Evolutionary conservation across 2,888 invertebrate species (phyloP), one percentile per base, ranked within the genome.

Genomic region (Hydroisotoma schaefferi): DNA sequence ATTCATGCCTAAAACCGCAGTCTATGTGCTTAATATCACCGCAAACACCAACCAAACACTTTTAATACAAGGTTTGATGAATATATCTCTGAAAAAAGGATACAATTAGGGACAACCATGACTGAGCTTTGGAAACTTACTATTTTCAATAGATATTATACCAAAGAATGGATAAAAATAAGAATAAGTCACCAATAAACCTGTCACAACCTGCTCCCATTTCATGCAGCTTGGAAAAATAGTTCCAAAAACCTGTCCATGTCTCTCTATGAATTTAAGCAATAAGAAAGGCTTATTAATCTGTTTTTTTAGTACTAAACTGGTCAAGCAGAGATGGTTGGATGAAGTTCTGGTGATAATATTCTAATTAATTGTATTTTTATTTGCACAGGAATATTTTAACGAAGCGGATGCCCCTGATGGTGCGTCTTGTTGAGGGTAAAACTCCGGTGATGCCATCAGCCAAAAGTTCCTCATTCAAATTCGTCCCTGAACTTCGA

Each of bases 381-480:
- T 54, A n/a, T 47, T 48, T 49, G 55, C 59, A 10, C 52, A 86
- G 87, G 75, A 93, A 91, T 74, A 81, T 95, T 69, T 79, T 94
- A 57, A 86, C 87, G 69, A 95, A 94, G 78, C 83, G 94, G 69
- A 83, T 95, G 79, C 95, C 95, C 27, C 82, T 95, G 69, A 93
- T 93, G 68, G 94, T 95, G 18, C 84, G 94, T 74, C 81, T 94
- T 74, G 93, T 94, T 3, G 90, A 93, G 75, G 94, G 94, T 28
- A 87, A 88, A 54, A 86, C 89, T 38, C 94, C 94, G 1, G 82
- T 89, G 76, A 61, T 64, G 59, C 55, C 68, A 5, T 89, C 90
- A 0, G 78, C 90, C 20, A 90, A 90, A 76, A 87, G 87, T 74
- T 84, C 88, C 43, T 68, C 70, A 3, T 70, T 83, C 73, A 87